Conservation (phyloP, 2,113 vertebrate genomes). For the Cairina moschata region DNA sequence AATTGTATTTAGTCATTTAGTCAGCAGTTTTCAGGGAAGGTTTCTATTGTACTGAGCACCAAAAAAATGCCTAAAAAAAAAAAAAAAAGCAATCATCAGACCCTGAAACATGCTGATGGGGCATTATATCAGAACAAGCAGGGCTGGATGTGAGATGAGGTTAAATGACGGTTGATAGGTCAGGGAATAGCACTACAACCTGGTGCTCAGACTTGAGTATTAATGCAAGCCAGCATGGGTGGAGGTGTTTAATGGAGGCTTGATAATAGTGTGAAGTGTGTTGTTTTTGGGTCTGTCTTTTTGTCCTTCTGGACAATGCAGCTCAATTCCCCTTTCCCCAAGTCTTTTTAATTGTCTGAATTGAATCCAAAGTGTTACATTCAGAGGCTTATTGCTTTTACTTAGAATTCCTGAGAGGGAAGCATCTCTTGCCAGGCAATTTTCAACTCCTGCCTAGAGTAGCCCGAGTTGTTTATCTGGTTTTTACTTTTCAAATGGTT, state of each 20-base stretch:
- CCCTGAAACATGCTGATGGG: background rate
- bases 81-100: background rate
- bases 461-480: background rate
- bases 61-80: background rate
- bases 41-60: background rate
- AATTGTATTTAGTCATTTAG: constrained; percentile 11
- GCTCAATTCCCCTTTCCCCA: background rate
- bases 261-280: background rate
- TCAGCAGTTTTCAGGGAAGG: constrained; percentile 7
- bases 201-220: background rate
- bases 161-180: constrained; percentile 5
- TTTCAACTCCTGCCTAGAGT: constrained; percentile 9
- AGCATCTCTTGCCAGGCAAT: constrained; percentile 20
- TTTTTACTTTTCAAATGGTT: constrained; percentile 53
- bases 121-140: background rate
- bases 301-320: background rate
- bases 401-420: constrained; percentile 49
- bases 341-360: constrained; percentile 22
- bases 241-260: background rate
- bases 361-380: constrained; percentile 31
- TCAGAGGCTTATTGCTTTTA: constrained; percentile 25
- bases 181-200: background rate
- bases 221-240: background rate
- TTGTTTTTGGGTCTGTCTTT: background rate
- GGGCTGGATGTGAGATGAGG: background rate